A percentile compares a stretch with the other conserved stretches of the same genome.
phyloP scores from a whole-genome alignment of 2,797 vertebrate species.

The Channallabes apus region DNA sequence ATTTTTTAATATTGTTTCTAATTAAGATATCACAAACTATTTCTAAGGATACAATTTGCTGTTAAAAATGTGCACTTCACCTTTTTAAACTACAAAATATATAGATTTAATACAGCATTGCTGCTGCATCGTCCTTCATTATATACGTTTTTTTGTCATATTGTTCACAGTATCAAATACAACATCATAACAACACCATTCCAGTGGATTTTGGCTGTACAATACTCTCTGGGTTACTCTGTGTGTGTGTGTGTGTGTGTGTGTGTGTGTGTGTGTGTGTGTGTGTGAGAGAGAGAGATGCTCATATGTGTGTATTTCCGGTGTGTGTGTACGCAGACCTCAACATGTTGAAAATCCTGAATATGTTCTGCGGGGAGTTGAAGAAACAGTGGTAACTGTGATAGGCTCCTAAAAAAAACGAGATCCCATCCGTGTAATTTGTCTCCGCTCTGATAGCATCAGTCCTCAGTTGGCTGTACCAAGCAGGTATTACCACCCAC shows the following conservation, averaged over 20 bases:
- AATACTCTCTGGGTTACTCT: neutral
- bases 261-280: too few species aligned
- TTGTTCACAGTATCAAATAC: neutral
- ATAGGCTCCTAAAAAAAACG: conserved; percentile 70
- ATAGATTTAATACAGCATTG: neutral
- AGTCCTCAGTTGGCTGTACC: conserved; percentile 66
- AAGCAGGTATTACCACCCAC: conserved; percentile 79
- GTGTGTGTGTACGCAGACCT: conserved; percentile 51
- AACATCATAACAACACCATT: neutral
- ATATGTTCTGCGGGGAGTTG: conserved; percentile 58
- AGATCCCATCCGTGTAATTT: conserved; percentile 72
- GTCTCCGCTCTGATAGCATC: conserved; percentile 73
- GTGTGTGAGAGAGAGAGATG: too few species aligned
- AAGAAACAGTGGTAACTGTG: conserved; percentile 65
- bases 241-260: too few species aligned
- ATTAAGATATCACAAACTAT: neutral
- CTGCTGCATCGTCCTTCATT: too few species aligned
- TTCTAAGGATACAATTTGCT: neutral
- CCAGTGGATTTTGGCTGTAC: neutral
- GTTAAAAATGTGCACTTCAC: neutral
- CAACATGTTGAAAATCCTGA: conserved; percentile 52
- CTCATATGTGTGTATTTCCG: neutral
- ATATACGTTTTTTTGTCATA: neutral
- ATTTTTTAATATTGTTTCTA: neutral
- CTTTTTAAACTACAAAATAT: neutral